Conservation (phyloP, 2,113 vertebrate genomes). For the Saguinus imperator region DNA sequence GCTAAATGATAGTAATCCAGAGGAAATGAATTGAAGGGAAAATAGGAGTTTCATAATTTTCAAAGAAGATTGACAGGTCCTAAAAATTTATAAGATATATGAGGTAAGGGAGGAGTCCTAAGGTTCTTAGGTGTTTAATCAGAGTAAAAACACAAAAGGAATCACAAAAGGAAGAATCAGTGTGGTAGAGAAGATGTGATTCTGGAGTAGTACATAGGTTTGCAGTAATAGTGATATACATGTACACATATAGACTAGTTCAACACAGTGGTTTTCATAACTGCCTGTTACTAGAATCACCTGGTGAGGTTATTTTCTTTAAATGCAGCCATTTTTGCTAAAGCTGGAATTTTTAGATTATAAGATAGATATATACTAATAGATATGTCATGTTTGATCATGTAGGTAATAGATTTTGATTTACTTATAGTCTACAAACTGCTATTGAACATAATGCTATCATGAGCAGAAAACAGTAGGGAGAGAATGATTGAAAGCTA, state of each 20-base stretch:
- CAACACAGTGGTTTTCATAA: neutral
- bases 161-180: neutral
- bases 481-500: neutral
- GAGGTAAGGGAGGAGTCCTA: neutral
- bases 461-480: neutral
- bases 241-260: rapidly evolving
- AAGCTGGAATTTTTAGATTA: neutral
- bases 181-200: neutral
- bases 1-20: neutral
- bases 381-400: neutral
- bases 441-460: neutral
- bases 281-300: neutral
- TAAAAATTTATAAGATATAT: neutral
- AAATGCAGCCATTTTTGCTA: neutral
- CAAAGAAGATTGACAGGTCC: neutral
- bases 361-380: neutral
- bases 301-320: neutral
- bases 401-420: neutral
- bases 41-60: neutral
- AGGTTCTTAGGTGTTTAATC: neutral
- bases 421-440: neutral
- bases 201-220: neutral
- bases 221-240: no score
- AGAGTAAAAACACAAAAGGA: neutral
- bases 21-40: neutral